Conservation (phyloP, 2,113 vertebrate genomes). For the Seriola aureovittata region DNA sequence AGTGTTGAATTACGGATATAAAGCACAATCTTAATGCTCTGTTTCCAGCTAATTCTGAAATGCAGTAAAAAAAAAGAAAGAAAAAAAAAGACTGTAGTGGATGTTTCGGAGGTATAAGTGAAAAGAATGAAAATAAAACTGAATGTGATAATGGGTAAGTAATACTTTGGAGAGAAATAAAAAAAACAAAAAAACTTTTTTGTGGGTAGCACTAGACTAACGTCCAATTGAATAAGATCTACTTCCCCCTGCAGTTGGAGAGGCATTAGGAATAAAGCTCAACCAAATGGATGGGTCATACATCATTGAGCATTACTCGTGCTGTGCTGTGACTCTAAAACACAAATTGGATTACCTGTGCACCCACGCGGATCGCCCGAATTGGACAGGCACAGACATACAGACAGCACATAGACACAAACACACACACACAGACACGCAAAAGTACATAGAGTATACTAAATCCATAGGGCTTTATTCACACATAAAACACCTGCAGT, state of each 20-base stretch:
- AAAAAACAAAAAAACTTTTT: background rate
- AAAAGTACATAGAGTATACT: no score
- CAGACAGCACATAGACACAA: slow-evolving; percentile 24
- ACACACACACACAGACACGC: slow-evolving; percentile 2
- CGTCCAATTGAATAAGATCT: slow-evolving; percentile 51
- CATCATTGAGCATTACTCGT: slow-evolving; percentile 72
- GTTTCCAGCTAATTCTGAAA: background rate
- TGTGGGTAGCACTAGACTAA: slow-evolving; percentile 11
- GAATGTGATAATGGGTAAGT: background rate
- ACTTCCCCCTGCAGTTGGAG: slow-evolving; percentile 42
- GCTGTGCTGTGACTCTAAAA: slow-evolving; percentile 62
- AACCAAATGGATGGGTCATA: slow-evolving; percentile 68
- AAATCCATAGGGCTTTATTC: background rate
- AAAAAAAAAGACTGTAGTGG: background rate
- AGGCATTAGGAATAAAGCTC: slow-evolving; percentile 64
- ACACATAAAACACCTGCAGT: slow-evolving; percentile 19
- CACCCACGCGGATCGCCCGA: slow-evolving; percentile 46
- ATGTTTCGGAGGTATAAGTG: background rate
- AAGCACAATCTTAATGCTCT: background rate
- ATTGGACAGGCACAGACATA: slow-evolving; percentile 40
- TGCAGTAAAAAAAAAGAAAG: background rate
- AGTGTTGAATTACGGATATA: background rate
- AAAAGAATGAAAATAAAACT: background rate
- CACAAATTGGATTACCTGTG: slow-evolving; percentile 78
- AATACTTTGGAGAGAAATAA: slow-evolving; percentile 4